Evolutionary conservation across 64 coral and sea anemone species (phyloP).

Genomic region (Stichodactyla mertensii): DNA sequence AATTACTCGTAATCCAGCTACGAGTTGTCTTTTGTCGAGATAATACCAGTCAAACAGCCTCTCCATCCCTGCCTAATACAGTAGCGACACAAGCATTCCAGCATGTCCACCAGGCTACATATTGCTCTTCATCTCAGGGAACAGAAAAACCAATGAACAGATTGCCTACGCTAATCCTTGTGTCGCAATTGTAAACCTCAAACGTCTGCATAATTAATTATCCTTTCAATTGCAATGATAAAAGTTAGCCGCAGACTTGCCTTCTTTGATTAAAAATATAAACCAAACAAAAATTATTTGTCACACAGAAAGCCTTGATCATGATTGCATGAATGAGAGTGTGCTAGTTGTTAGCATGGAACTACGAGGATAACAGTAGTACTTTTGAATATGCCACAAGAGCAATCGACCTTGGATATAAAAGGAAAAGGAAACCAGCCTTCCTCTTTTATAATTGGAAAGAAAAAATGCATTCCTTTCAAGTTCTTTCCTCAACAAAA

Average conservation of each 20-base stretch:
- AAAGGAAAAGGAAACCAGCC: neutral
- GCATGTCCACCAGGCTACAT: no score
- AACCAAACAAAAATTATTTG: neutral
- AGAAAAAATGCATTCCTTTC: neutral
- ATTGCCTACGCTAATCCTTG: neutral
- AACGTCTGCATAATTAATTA: neutral
- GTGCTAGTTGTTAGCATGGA: neutral
- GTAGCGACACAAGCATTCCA: no score
- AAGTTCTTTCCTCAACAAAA: neutral
- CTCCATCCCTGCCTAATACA: neutral
- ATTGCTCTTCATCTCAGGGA: no score
- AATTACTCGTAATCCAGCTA: conserved; percentile 1
- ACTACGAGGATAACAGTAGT: neutral
- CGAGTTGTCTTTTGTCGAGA: neutral
- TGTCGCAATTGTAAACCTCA: neutral
- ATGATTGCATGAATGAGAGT: no score
- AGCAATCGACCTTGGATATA: neutral
- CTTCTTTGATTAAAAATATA: neutral
- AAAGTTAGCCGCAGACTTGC: neutral
- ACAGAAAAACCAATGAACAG: no score
- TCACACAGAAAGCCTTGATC: neutral
- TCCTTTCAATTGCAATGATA: neutral
- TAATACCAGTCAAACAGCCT: neutral
- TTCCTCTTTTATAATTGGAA: neutral
- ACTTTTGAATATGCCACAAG: neutral